Base-by-base conservation (phyloP, 2,797 vertebrate genomes). In the Gastrophryne carolinensis region DNA sequence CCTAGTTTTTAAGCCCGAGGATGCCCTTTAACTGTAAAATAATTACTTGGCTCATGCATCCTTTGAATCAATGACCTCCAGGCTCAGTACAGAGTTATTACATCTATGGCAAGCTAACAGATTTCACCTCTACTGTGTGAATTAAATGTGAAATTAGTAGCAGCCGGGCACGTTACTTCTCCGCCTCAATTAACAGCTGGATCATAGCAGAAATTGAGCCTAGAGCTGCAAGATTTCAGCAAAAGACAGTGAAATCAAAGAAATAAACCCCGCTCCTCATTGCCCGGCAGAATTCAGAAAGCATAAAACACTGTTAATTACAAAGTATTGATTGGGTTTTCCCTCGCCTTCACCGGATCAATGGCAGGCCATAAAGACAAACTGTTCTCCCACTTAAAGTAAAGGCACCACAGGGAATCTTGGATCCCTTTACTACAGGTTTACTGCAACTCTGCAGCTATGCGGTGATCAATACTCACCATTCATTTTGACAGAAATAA, bases 301-400 rank as follows among this genome's bases (percentile, higher is more conserved):
- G 63, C 30, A 61, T 58, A 19, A 75, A 75, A 47, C 54, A 62
- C 57, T 41, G 64, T 68, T 75, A 75, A 75, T 75, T 75, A 75
- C 54, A 69, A 61, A 61, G 49, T 75, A 75, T 75, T 62, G 73
- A 75, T 68, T 47, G 27, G 73, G 65, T 62, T 44, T 69, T 75
- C 57, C 73, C 73, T 75, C 56, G 62, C 64, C 47, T 68, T 47
- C 57, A 39, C 57, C 24, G 26, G 41, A 68, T 75, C 64, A 75
- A 68, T 75, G 24, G 26, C 26, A 47, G 2, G n/a, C 30, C 30
- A 34, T 56, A 19, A 35, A 56, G 24, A 67, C 26, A 73, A 52
- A 50, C 72, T 17, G 6, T 47, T 58, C 37, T 58, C 13, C 27
- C 24, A 58, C 9, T 53, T 47, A 52, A 50, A 44, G 27, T 34